These are phyloP conservation scores for Tipula confusa DNA, from an alignment of 2,888 invertebrate species.

Conservation along the genomic window DNA sequence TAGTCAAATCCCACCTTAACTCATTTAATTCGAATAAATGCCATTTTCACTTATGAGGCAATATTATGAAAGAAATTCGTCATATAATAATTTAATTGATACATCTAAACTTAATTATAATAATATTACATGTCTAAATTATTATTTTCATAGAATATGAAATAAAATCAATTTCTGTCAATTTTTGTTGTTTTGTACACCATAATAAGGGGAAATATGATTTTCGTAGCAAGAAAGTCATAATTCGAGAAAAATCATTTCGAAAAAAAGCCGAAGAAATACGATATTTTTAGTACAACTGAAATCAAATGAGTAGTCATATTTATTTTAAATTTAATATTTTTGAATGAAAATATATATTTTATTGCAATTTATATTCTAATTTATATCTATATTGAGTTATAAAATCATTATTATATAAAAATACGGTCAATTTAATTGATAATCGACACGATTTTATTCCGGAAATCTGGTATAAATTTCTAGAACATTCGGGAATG, in stretches of 20 bases:
- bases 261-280: background rate
- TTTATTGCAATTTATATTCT: background rate
- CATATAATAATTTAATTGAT: background rate
- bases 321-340: background rate
- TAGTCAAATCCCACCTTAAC: background rate
- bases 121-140: background rate
- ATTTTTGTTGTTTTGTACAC: background rate
- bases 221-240: background rate
- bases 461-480: background rate
- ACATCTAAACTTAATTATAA: background rate
- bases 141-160: background rate
- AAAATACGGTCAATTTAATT: background rate
- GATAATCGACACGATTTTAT: background rate
- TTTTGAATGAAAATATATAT: background rate
- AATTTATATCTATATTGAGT: background rate
- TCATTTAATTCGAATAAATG: background rate
- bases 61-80: background rate
- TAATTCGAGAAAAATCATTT: background rate
- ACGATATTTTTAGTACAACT: background rate
- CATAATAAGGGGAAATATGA: background rate
- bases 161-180: background rate
- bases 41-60: background rate
- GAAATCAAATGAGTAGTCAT: background rate
- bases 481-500: slow-evolving; percentile 25
- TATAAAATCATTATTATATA: background rate